Conservation (phyloP, 2,888 invertebrate species). For the Aspidiotus rigidus region DNA sequence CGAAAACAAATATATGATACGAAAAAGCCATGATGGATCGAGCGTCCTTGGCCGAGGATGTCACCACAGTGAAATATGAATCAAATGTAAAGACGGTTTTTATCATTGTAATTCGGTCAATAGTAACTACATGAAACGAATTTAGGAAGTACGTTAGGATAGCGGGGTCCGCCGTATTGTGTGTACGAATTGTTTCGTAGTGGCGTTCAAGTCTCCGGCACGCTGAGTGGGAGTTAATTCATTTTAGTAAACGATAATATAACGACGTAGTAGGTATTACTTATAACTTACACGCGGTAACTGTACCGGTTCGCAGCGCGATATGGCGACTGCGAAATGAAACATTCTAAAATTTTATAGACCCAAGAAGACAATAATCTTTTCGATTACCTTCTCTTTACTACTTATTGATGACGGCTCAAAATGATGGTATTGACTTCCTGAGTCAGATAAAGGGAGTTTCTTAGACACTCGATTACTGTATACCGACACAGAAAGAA, state of each 20-base stretch:
- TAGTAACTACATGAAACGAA: slow-evolving; percentile 27
- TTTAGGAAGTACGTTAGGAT: slow-evolving; percentile 12
- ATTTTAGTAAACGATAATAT: background rate
- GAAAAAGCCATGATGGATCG: slow-evolving; percentile 22
- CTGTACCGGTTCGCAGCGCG: no score
- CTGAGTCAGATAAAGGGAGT: no score
- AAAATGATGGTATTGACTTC: no score
- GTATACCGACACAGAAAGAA: no score
- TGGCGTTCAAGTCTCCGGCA: slow-evolving; percentile 17
- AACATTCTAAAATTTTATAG: background rate
- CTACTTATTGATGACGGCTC: no score
- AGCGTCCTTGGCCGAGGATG: slow-evolving; percentile 26
- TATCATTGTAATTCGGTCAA: slow-evolving; percentile 32
- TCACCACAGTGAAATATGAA: slow-evolving; percentile 29
- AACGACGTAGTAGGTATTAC: background rate
- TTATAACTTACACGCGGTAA: no score
- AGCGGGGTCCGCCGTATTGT: background rate
- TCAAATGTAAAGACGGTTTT: slow-evolving; percentile 30
- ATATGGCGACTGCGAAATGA: slow-evolving; percentile 2
- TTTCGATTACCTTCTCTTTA: background rate
- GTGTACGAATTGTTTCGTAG: slow-evolving; percentile 21
- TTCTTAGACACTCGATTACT: no score
- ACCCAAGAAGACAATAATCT: background rate
- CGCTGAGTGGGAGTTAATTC: slow-evolving; percentile 25
- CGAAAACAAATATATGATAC: slow-evolving; percentile 17